These are phyloP conservation scores for Xiphydria camelus DNA, from an alignment of 2,888 invertebrate genomes.

Conservation along the genomic window DNA sequence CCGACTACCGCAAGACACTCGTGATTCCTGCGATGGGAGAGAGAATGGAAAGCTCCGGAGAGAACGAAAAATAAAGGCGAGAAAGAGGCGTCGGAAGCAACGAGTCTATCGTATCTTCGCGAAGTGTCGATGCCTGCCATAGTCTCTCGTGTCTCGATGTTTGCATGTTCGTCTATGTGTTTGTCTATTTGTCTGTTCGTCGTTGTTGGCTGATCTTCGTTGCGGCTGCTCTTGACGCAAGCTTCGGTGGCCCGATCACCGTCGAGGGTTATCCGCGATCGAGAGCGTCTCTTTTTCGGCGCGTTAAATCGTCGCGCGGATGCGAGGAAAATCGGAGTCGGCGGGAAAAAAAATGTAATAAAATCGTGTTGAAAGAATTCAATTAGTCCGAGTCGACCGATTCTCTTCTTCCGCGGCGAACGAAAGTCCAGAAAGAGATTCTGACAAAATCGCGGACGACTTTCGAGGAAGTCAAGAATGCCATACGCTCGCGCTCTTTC, in stretches of 20 bases:
- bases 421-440: neutral
- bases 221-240: conserved; percentile 8
- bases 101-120: too few relatives aligned
- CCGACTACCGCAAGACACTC: conserved; percentile 31
- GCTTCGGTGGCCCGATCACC: too few relatives aligned
- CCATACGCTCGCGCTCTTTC: conserved; percentile 43
- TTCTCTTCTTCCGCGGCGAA: neutral
- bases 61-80: neutral
- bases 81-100: conserved; percentile 11
- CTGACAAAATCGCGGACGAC: conserved; percentile 32
- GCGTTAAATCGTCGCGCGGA: too few relatives aligned
- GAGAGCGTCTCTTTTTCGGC: too few relatives aligned
- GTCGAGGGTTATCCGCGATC: too few relatives aligned
- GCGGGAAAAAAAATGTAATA: neutral
- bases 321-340: neutral
- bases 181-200: conserved; percentile 5
- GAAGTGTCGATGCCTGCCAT: too few relatives aligned
- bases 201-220: conserved; percentile 8
- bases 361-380: neutral
- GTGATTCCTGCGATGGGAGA: neutral
- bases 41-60: neutral
- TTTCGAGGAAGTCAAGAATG: conserved; percentile 41
- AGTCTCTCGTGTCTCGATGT: conserved; percentile 18
- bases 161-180: conserved; percentile 17
- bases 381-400: too few relatives aligned